Conservation (phyloP, 2,888 invertebrate genomes). For the Mamestra brassicae region DNA sequence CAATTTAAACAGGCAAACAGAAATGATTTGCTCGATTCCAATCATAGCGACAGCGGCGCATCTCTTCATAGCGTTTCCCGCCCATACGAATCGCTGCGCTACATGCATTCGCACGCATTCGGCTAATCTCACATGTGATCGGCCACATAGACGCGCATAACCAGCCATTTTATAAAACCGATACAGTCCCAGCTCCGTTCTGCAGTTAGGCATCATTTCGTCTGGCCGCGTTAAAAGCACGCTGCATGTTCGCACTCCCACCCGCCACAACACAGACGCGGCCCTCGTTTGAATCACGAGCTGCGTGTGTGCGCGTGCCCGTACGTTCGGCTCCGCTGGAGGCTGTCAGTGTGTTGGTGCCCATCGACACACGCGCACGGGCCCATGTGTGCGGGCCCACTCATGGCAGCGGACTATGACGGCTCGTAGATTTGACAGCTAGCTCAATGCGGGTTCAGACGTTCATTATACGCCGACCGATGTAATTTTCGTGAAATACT, state of each 20-base stretch:
- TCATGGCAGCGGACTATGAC: constrained; percentile 91
- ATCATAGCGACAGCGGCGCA: constrained; percentile 76
- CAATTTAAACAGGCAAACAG: constrained; percentile 64
- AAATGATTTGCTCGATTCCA: constrained; percentile 74
- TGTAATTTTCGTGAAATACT: constrained; percentile 87
- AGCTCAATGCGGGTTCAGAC: constrained; percentile 91
- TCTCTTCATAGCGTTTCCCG: constrained; percentile 84
- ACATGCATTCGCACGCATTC: constrained; percentile 90
- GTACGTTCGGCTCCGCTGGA: constrained; percentile 87
- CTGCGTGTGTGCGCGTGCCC: constrained; percentile 81
- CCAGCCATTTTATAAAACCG: constrained; percentile 88
- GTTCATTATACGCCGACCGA: constrained; percentile 89
- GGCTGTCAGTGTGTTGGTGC: constrained; percentile 89
- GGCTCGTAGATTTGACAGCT: constrained; percentile 92
- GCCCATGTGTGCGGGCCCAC: constrained; percentile 86
- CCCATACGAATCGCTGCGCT: constrained; percentile 84
- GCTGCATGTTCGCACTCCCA: constrained; percentile 91
- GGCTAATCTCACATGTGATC: constrained; percentile 89
- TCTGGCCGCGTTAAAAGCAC: constrained; percentile 89
- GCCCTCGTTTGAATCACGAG: constrained; percentile 86
- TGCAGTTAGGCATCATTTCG: constrained; percentile 89
- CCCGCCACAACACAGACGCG: constrained; percentile 86
- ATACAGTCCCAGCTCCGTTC: constrained; percentile 84
- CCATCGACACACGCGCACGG: constrained; percentile 84
- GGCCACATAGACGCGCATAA: constrained; percentile 85